Evolutionary conservation across 2,113 vertebrate species (phyloP).

Genomic region (Arvicanthis niloticus): DNA sequence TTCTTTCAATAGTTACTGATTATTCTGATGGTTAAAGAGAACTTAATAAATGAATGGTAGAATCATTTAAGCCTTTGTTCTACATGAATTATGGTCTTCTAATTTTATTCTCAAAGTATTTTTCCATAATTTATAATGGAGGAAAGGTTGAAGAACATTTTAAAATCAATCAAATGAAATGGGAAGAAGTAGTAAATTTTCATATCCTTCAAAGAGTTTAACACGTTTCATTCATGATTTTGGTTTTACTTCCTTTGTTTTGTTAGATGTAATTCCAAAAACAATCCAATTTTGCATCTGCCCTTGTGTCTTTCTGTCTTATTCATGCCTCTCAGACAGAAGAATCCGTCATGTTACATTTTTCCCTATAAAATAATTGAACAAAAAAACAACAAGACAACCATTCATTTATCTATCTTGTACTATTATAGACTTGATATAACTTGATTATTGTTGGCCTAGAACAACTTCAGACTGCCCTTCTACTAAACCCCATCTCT

Average conservation of each 20-base stretch:
- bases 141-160: conserved; percentile 33
- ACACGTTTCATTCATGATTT: conserved; percentile 12
- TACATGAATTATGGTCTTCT: conserved; percentile 39
- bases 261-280: conserved; percentile 19
- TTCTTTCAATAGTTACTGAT: conserved; percentile 49
- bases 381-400: background rate
- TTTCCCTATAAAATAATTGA: background rate
- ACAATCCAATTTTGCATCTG: background rate
- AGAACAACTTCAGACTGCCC: background rate
- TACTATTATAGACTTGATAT: background rate
- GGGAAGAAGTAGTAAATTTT: conserved; percentile 46
- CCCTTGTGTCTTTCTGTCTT: background rate
- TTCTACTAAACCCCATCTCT: background rate
- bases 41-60: background rate
- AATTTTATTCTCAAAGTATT: conserved; percentile 57
- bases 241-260: conserved; percentile 30
- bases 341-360: background rate
- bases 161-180: conserved; percentile 58
- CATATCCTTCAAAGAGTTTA: conserved; percentile 18
- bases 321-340: background rate
- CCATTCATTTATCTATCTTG: background rate
- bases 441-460: conserved; percentile 3
- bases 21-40: background rate
- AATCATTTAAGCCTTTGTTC: conserved; percentile 39
- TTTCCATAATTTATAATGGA: conserved; percentile 50